A percentile compares a stretch with the other conserved stretches of the same genome.
Evolutionary conservation across 2,888 invertebrate species (phyloP).

Genomic region (Ectropis crepuscularia): DNA sequence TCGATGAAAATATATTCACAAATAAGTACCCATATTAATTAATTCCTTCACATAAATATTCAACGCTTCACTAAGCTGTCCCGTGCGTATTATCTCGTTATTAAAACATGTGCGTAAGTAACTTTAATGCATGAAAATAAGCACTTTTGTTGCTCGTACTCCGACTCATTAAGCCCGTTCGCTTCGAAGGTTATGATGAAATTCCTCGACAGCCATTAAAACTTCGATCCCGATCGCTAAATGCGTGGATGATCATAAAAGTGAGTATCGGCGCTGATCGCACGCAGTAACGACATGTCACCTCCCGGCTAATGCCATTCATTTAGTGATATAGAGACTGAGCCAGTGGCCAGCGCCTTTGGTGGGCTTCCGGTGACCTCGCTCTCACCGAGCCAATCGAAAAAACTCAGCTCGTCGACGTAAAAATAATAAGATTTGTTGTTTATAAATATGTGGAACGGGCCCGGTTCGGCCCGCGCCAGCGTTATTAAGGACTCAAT

Average conservation of each 20-base stretch:
- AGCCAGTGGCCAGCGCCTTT: slow-evolving; percentile 56
- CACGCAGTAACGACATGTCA: slow-evolving; percentile 62
- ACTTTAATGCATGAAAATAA: slow-evolving; percentile 54
- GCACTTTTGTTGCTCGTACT: slow-evolving; percentile 48
- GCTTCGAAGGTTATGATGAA: slow-evolving; percentile 58
- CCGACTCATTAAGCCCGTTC: slow-evolving; percentile 35
- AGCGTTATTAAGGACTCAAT: slow-evolving; percentile 83
- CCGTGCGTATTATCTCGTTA: slow-evolving; percentile 50
- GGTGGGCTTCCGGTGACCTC: slow-evolving; percentile 64
- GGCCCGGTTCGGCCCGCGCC: slow-evolving; percentile 58
- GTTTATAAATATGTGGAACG: slow-evolving; percentile 75
- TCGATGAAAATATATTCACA: slow-evolving; percentile 15
- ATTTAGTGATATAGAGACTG: slow-evolving; percentile 50
- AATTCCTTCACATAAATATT: slow-evolving; percentile 22
- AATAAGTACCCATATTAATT: slow-evolving; percentile 17
- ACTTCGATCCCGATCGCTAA: slow-evolving; percentile 54
- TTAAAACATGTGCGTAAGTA: slow-evolving; percentile 61
- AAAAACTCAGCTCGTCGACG: slow-evolving; percentile 54
- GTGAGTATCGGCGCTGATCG: slow-evolving; percentile 59
- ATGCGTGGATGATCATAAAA: slow-evolving; percentile 58
- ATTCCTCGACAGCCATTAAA: slow-evolving; percentile 64
- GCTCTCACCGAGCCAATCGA: slow-evolving; percentile 46
- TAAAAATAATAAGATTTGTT: slow-evolving; percentile 73
- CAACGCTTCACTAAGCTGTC: slow-evolving; percentile 17
- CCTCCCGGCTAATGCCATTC: slow-evolving; percentile 56